Percentiles rank a stretch among this genome's conserved stretches.
phyloP scores from a whole-genome alignment of 2,113 vertebrate genomes.

The Coreoperca whiteheadi region DNA sequence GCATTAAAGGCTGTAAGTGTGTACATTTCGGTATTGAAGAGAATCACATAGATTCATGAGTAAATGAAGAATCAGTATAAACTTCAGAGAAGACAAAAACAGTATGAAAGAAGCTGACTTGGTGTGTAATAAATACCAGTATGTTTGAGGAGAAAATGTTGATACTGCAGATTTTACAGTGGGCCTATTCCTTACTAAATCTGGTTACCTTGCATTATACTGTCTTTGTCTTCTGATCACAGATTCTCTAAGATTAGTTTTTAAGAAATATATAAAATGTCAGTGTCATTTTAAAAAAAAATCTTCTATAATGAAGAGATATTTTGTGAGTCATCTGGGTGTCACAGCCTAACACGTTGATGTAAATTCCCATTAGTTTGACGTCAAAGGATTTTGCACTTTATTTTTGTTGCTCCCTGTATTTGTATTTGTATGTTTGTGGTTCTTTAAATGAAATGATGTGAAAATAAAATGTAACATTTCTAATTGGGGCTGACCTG shows the following conservation, averaged over 20 bases:
- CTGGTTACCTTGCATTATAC: conserved; percentile 9
- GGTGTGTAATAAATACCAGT: background rate
- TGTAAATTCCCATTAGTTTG: conserved; percentile 50
- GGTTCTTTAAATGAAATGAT: conserved; percentile 41
- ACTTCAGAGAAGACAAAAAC: conserved; percentile 28
- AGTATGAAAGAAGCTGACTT: background rate
- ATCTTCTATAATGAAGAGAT: conserved; percentile 30
- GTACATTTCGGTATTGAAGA: conserved; percentile 64
- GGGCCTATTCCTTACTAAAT: background rate
- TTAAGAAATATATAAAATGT: conserved; percentile 12
- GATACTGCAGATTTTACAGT: conserved; percentile 5
- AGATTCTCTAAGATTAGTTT: conserved; percentile 14
- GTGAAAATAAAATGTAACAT: conserved; percentile 55
- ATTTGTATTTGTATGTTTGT: conserved; percentile 57
- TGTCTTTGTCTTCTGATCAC: conserved; percentile 18
- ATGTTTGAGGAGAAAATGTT: conserved; percentile 1
- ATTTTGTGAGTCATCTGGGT: conserved; percentile 7
- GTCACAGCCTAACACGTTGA: conserved; percentile 20
- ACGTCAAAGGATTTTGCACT: conserved; percentile 75
- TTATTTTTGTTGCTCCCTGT: conserved; percentile 62
- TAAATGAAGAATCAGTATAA: conserved; percentile 32
- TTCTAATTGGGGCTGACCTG: conserved; percentile 29
- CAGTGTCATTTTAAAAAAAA: background rate
- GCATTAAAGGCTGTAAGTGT: conserved; percentile 21
- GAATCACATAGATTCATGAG: background rate